phyloP scores from a whole-genome alignment of 1,140 invertebrate genomes.

The Papilio helenus region DNA sequence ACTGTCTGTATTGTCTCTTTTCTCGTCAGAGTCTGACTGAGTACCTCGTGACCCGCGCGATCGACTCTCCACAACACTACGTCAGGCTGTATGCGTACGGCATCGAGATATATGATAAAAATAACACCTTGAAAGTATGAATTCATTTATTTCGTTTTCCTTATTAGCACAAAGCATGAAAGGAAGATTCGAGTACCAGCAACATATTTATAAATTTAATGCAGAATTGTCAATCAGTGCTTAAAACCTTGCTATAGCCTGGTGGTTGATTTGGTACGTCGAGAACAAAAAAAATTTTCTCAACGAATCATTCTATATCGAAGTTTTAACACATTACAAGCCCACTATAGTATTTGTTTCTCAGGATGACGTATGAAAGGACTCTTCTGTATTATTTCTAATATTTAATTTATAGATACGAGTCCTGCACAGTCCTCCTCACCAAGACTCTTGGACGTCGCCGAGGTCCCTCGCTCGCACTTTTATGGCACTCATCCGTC shows the following conservation, averaged over 20 bases:
- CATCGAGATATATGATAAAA: conserved; percentile 50
- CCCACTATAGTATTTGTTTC: not conserved
- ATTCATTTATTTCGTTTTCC: not conserved
- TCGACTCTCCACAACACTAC: conserved; percentile 69
- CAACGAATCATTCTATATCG: too few species aligned
- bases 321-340: not conserved
- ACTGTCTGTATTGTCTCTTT: not conserved
- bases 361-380: not conserved
- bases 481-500: conserved; percentile 62
- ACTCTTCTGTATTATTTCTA: not conserved
- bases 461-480: conserved; percentile 59
- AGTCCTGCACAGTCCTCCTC: conserved; percentile 70
- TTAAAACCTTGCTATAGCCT: not conserved
- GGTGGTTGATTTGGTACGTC: too few species aligned
- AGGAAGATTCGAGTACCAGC: not conserved
- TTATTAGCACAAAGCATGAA: not conserved
- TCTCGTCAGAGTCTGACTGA: conserved; percentile 61
- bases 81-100: conserved; percentile 69
- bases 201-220: too few species aligned
- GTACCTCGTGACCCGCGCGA: conserved; percentile 67
- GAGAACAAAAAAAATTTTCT: too few species aligned
- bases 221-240: too few species aligned
- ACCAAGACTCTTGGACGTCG: conserved; percentile 59
- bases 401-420: conserved; percentile 46
- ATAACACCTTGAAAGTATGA: conserved; percentile 53